phyloP scores from a whole-genome alignment of 2,113 vertebrate species.

The Miniopterus natalensis region DNA sequence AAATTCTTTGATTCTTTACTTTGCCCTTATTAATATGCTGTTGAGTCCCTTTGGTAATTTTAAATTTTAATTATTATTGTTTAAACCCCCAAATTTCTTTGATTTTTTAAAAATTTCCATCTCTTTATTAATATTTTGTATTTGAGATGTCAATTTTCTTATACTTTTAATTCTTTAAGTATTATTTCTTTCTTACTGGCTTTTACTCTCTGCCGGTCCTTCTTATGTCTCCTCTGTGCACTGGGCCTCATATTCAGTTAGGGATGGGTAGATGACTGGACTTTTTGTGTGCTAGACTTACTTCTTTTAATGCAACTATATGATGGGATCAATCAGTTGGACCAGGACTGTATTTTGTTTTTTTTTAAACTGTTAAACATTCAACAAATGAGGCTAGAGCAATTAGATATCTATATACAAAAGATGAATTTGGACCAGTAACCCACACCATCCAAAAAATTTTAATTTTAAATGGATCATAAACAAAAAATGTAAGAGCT shows the following conservation, averaged over 20 bases:
- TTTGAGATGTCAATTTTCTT: background rate
- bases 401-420: background rate
- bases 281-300: background rate
- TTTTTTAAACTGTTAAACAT: background rate
- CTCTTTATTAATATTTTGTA: background rate
- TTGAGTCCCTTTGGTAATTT: background rate
- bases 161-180: constrained; percentile 1
- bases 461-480: background rate
- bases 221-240: background rate
- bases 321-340: background rate
- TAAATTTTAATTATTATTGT: background rate
- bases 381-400: background rate
- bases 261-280: background rate
- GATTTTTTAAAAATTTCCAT: background rate
- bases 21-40: background rate
- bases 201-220: background rate
- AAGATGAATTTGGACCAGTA: background rate
- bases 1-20: background rate
- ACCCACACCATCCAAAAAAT: background rate
- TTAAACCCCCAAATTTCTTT: background rate
- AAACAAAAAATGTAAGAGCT: background rate
- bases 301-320: background rate
- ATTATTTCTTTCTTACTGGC: background rate
- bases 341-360: background rate
- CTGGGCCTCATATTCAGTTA: background rate